These are phyloP conservation scores for Eristalinus sepulchralis DNA, from an alignment of 2,888 invertebrate species.

Conservation along the genomic window DNA sequence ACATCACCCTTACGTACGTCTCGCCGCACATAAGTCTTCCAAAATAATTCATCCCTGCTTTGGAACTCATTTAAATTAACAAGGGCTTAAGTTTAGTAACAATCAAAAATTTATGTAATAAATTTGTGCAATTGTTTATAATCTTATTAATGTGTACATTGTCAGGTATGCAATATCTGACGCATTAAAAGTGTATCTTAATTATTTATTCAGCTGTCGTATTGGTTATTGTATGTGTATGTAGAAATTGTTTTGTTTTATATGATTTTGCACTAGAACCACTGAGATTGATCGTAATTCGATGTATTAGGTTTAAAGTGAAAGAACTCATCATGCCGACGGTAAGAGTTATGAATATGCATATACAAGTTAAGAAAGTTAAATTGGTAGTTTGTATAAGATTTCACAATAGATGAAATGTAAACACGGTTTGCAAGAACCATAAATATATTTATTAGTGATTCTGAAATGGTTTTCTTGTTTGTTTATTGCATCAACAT, in stretches of 20 bases:
- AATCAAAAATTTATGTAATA: not conserved
- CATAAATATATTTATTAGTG: constrained; percentile 67
- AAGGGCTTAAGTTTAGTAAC: constrained; percentile 11
- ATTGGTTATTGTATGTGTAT: constrained; percentile 35
- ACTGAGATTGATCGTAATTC: constrained; percentile 22
- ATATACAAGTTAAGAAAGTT: constrained; percentile 36
- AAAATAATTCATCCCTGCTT: not conserved
- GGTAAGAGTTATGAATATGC: constrained; percentile 29
- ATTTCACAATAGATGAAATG: constrained; percentile 46
- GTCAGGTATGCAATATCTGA: constrained; percentile 11
- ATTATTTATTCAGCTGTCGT: constrained; percentile 40
- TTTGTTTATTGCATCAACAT: not conserved
- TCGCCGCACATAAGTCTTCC: constrained; percentile 21
- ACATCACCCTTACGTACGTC: constrained; percentile 2
- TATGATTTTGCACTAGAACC: constrained; percentile 23
- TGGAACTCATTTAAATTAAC: not conserved
- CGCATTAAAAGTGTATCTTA: not conserved
- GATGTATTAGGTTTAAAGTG: constrained; percentile 43
- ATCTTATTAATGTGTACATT: constrained; percentile 3
- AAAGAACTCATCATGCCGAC: constrained; percentile 33
- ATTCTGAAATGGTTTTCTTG: not conserved
- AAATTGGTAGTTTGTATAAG: constrained; percentile 54
- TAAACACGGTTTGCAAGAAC: constrained; percentile 47
- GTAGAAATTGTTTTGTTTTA: not conserved
- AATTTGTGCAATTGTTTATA: constrained; percentile 37